Evolutionary conservation across 2,888 invertebrate genomes (phyloP).

Genomic region (Cheilosia soror): DNA sequence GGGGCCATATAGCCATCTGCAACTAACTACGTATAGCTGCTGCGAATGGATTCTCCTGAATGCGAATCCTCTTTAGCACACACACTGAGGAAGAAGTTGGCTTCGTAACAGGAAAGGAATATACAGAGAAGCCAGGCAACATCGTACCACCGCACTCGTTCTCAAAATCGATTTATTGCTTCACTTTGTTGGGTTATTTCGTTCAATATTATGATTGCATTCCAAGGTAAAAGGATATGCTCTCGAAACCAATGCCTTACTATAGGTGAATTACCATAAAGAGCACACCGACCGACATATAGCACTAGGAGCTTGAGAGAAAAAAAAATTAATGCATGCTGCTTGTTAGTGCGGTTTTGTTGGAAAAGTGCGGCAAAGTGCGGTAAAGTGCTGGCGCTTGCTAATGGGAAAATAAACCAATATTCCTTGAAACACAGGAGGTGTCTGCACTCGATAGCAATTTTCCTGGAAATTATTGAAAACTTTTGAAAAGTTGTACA

Average conservation of each 20-base stretch:
- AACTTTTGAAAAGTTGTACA: not conserved
- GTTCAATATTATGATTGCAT: constrained; percentile 69
- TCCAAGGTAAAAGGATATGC: constrained; percentile 66
- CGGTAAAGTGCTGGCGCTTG: constrained; percentile 38
- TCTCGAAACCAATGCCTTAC: constrained; percentile 40
- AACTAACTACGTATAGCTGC: too few relatives aligned
- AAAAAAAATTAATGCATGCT: constrained; percentile 30
- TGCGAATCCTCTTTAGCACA: too few relatives aligned
- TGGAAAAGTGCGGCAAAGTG: constrained; percentile 35
- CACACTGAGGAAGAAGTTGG: too few relatives aligned
- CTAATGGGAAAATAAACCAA: constrained; percentile 65
- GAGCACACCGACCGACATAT: constrained; percentile 9
- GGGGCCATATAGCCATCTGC: too few relatives aligned
- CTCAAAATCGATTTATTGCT: constrained; percentile 69
- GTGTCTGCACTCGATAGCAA: not conserved
- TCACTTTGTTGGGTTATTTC: constrained; percentile 57
- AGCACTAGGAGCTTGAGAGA: constrained; percentile 16
- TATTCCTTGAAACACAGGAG: constrained; percentile 39
- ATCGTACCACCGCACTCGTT: constrained; percentile 24
- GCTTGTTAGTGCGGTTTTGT: constrained; percentile 51
- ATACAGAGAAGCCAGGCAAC: not conserved
- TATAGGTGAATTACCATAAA: constrained; percentile 61
- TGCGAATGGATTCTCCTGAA: too few relatives aligned
- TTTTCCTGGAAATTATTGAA: not conserved
- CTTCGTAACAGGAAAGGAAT: too few relatives aligned